These are phyloP conservation scores for Conchocele bisecta DNA, from an alignment of 2,888 invertebrate genomes.

Conservation along the genomic window DNA sequence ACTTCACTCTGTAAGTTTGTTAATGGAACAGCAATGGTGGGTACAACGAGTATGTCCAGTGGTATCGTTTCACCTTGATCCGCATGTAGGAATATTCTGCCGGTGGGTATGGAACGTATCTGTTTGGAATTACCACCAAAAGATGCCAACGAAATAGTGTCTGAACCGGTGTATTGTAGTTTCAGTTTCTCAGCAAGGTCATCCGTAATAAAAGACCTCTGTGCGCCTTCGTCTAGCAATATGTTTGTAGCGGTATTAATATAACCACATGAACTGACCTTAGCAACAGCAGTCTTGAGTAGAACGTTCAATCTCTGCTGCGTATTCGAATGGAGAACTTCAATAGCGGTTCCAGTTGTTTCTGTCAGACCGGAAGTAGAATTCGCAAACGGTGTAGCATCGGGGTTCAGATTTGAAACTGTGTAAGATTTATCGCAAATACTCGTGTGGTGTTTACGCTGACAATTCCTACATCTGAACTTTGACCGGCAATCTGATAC, in stretches of 20 bases:
- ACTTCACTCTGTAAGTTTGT: too few relatives aligned
- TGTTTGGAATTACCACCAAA: conserved; percentile 12
- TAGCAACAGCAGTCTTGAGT: conserved; percentile 24
- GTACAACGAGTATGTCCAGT: conserved; percentile 15
- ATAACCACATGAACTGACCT: background rate
- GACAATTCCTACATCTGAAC: too few relatives aligned
- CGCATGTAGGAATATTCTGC: conserved; percentile 11
- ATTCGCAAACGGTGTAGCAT: too few relatives aligned
- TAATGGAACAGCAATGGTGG: conserved; percentile 10
- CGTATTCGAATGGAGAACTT: background rate
- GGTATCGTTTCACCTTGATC: conserved; percentile 13
- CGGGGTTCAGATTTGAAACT: too few relatives aligned
- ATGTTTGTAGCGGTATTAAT: conserved; percentile 6
- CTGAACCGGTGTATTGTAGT: background rate
- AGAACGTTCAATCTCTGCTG: background rate
- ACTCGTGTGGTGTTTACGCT: conserved; percentile 6
- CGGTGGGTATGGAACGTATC: background rate
- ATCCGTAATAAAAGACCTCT: conserved; percentile 21
- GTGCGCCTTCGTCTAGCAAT: conserved; percentile 23
- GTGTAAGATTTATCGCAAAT: too few relatives aligned
- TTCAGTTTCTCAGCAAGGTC: conserved; percentile 8
- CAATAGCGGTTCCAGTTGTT: too few relatives aligned
- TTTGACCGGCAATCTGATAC: too few relatives aligned
- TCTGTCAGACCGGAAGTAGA: too few relatives aligned
- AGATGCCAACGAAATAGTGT: conserved; percentile 4